Percentiles rank a stretch among this genome's conserved stretches.
Evolutionary conservation across 2,113 vertebrate genomes (phyloP).

Genomic region (Chaetodon auriga): DNA sequence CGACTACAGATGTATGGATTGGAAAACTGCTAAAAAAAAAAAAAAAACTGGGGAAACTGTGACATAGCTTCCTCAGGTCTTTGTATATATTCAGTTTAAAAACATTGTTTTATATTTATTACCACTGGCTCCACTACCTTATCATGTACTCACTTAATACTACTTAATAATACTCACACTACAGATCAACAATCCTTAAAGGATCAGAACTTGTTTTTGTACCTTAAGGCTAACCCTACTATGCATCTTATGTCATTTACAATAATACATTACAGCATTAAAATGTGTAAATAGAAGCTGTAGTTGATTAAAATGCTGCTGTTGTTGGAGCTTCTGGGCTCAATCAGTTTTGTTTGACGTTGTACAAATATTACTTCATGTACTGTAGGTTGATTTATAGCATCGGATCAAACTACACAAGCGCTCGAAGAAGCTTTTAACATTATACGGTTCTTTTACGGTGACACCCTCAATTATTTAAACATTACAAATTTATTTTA

Average conservation of each 20-base stretch:
- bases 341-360: conserved; percentile 19
- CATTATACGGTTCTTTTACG: not conserved
- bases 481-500: conserved; percentile 3
- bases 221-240: conserved; percentile 53
- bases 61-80: conserved; percentile 52
- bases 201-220: conserved; percentile 60
- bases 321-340: conserved; percentile 7
- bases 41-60: conserved; percentile 51
- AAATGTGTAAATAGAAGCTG: conserved; percentile 47
- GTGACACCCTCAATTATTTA: conserved; percentile 28
- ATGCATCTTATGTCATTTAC: conserved; percentile 54
- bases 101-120: conserved; percentile 48
- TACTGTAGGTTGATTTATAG: not conserved
- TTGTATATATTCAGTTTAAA: conserved; percentile 38
- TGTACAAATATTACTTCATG: conserved; percentile 18
- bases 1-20: not conserved
- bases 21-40: conserved; percentile 8
- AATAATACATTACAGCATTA: conserved; percentile 47
- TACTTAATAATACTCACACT: not conserved
- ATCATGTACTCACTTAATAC: conserved; percentile 16
- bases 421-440: not conserved
- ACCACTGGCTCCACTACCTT: conserved; percentile 42
- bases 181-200: conserved; percentile 59
- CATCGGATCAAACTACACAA: conserved; percentile 11
- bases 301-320: conserved; percentile 52